Evolutionary conservation across 2,113 vertebrate species (phyloP).

Genomic region (Thermophis baileyi): DNA sequence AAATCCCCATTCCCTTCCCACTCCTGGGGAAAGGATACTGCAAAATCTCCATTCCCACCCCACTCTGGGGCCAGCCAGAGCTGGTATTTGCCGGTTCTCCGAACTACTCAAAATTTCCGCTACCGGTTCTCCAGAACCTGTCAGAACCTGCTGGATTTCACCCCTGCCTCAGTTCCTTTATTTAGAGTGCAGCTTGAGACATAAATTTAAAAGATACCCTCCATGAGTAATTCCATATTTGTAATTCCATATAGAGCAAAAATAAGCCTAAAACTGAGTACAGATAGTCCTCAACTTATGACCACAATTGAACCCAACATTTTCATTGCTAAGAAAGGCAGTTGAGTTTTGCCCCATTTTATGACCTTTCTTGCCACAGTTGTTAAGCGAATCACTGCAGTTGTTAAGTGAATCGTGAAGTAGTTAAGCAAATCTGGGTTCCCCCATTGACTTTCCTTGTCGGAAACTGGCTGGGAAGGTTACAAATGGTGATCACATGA

Average conservation of each 20-base stretch:
- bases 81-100: no score
- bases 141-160: no score
- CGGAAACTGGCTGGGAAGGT: no score
- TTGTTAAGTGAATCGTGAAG: neutral
- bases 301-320: neutral
- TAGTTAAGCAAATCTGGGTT: no score
- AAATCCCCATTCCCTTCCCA: no score
- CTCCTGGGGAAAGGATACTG: no score
- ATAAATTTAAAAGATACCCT: neutral
- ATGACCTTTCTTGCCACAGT: neutral
- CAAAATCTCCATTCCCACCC: no score
- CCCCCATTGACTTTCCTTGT: no score
- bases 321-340: neutral
- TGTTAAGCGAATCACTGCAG: neutral
- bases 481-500: no score
- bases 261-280: neutral
- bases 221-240: neutral
- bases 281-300: neutral
- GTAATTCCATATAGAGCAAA: neutral
- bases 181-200: neutral
- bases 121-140: no score
- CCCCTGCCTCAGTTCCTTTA: neutral
- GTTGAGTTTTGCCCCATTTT: neutral
- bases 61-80: no score
- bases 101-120: no score